Evolutionary conservation across 2,113 vertebrate species (phyloP).

Genomic region (Phalacrocorax carbo): DNA sequence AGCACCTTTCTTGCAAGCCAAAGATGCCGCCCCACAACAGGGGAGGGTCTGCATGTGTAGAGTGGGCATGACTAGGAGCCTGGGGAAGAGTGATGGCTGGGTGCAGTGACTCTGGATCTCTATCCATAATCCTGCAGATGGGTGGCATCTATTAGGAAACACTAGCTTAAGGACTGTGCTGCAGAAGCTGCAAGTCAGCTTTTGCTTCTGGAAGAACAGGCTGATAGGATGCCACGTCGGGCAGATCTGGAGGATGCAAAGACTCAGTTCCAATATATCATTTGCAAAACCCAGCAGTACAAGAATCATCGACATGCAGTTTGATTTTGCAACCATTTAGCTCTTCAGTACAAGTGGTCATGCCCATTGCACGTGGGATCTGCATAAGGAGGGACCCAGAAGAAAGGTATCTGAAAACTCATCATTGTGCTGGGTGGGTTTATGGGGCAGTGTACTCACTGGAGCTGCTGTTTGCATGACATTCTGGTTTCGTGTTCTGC

Average conservation of each 20-base stretch:
- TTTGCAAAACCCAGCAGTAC: neutral
- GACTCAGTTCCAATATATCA: neutral
- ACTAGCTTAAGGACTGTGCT: neutral
- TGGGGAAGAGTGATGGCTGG: neutral
- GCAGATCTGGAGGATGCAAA: neutral
- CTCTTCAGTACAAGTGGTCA: neutral
- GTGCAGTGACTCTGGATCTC: neutral
- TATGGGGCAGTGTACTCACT: fast-evolving
- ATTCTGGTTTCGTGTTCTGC: neutral
- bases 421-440: neutral
- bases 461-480: neutral
- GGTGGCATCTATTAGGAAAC: neutral
- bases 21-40: neutral
- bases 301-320: neutral
- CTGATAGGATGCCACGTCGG: no score
- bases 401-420: neutral
- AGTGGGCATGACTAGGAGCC: neutral
- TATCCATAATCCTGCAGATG: neutral
- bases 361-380: fast-evolving
- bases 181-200: neutral
- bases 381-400: neutral
- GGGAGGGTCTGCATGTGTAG: neutral
- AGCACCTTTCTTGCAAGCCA: neutral
- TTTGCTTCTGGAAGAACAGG: neutral
- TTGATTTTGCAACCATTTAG: neutral